Base-by-base conservation (phyloP, 2,888 invertebrate species). In the Lasioglossum morio region DNA sequence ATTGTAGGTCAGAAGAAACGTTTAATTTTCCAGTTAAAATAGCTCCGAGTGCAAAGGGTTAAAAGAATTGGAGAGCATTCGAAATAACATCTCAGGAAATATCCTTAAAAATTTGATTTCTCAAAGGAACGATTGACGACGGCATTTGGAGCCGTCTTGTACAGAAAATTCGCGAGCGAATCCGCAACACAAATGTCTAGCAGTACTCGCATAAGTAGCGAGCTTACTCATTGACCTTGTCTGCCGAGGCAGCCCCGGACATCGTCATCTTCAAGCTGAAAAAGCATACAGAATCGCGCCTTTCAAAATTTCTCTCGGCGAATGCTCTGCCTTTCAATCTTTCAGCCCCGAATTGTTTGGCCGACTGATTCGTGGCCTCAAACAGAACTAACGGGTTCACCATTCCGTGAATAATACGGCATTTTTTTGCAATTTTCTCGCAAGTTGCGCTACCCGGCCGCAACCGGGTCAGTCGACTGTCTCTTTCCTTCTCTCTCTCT, bases 221-320 rank as follows among this genome's bases (percentile, higher is more conserved):
- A 76, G 79, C 85, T 73, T 77, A 48, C 75, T 80, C 84, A 82
- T 84, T 79, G 80, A 80, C 79, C 77, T 85, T 78, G 82, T 80
- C 57, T 63, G 69, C 53, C 40, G 53, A 34, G 40, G 75, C 43
- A 48, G 37, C 72, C 72, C 69, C 30, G 78, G 40, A 43, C 66
- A 78, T 34, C 66, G 76, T 75, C 79, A 48, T 77, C 69, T 72
- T 72, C 73, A 43, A 46, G 69, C 70, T 37, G 73, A 83, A 48
- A 48, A 79, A 70, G 74, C 69, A 60, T 27, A 60, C 30, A 66
- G 73, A 77, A 77, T 73, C 48, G 57, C 27, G 48, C 69, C 72
- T 60, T 79, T 79, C 46, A 74, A 78, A 78, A 3, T 72, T 46
- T 76, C 76, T 63, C 76, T 34, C 43, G 23, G 12, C 46, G 16